Base-by-base conservation (phyloP, 2,113 vertebrate species). In the Salvator merianae region DNA sequence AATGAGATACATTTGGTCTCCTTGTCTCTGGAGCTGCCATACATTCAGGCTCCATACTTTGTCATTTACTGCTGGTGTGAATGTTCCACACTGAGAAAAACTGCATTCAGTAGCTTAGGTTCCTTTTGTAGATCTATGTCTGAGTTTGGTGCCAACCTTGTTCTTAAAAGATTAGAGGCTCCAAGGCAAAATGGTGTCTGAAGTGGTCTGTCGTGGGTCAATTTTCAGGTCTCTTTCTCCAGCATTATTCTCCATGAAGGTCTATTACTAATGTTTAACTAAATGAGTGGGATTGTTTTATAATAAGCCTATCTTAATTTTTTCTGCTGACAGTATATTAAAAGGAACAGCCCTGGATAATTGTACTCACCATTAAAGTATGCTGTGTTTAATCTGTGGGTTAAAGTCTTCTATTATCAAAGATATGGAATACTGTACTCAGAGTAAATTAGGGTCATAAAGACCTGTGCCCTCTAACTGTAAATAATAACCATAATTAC, bases 321-420 rank as follows among this genome's bases (percentile, higher is more conserved):
- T 93, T 91, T 88, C 34, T 87, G 88, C 93, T 91, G 93, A 93
- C 90, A 84, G 75, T 79, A 73, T 63, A 79, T 90, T 92, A 90
- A 84, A 81, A 91, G 89, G 90, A 91, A 79, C 73, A 91, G 92
- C 85, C 91, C 87, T 86, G 84, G 82, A 84, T 89, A 89, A 87
- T 89, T 84, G 81, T 85, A 92, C 69, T 85, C 90, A 86, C 83
- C 59, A 86, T 91, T 86, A 90, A 92, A 90, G 89, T 90, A 84
- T 63, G 89, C 70, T 90, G 82, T 2, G 62, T 91, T 93, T 93
- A 88, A 93, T 93, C 94, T 92, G 86, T 86, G 89, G 94, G 94
- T 89, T 93, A 95, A 95, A 93, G 94, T 95, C 94, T 92, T 1
- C 32, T 83, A 88, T 92, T 91, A 93, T 93, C 93, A 94, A 93